Conservation (phyloP, 2,888 invertebrate species). For the Phytoseiulus persimilis region DNA sequence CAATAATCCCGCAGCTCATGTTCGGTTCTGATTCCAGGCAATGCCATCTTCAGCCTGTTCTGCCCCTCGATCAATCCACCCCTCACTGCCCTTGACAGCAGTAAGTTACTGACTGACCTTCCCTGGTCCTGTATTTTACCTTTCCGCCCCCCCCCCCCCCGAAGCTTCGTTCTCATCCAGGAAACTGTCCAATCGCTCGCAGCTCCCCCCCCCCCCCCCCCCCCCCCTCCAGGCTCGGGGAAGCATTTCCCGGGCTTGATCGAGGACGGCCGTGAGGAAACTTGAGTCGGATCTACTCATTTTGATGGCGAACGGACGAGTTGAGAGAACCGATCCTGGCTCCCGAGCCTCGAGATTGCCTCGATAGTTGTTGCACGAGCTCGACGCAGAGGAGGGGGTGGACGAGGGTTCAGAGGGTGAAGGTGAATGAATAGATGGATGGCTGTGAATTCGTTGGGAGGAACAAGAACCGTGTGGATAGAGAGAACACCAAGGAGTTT, state of each 20-base stretch:
- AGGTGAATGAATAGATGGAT: not conserved
- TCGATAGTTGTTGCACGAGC: not conserved
- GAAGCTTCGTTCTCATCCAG: too few relatives aligned
- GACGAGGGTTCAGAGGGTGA: not conserved
- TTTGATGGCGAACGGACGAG: not conserved
- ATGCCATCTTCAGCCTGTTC: not conserved
- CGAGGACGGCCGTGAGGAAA: not conserved
- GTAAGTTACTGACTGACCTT: not conserved
- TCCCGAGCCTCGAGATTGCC: not conserved
- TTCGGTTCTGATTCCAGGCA: not conserved
- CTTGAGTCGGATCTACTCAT: not conserved
- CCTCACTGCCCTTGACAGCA: not conserved
- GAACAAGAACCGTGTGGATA: not conserved
- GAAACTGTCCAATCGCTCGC: too few relatives aligned
- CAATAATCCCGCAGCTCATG: not conserved
- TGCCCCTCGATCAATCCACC: not conserved
- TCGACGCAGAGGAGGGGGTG: not conserved
- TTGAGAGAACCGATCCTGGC: not conserved
- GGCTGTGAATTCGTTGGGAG: not conserved
- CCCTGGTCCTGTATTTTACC: too few relatives aligned
- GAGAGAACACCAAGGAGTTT: not conserved
- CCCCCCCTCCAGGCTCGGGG: too few relatives aligned
- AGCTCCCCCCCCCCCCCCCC: too few relatives aligned
- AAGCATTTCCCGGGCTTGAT: too few relatives aligned
- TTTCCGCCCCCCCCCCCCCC: too few relatives aligned